Evolutionary conservation across 2,113 vertebrate species (phyloP).

Genomic region (Hemiscyllium ocellatum): DNA sequence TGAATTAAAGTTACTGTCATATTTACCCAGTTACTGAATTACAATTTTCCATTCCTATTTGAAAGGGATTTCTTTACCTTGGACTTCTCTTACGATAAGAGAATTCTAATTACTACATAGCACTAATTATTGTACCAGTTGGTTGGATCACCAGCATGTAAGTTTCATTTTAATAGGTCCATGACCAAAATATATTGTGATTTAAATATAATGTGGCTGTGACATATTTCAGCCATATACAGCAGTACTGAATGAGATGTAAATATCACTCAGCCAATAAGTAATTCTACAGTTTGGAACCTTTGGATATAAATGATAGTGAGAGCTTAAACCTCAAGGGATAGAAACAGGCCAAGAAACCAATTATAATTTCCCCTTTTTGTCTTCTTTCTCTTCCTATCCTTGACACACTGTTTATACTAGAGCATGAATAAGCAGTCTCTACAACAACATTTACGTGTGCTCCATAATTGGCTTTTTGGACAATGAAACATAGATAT

Average conservation of each 20-base stretch:
- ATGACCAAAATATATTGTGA: not conserved
- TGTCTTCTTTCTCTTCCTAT: not conserved
- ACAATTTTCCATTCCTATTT: not conserved
- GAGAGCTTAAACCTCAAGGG: not conserved
- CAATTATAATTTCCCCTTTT: not conserved
- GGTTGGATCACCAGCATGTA: not conserved
- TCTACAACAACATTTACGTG: not conserved
- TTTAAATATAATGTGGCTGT: not conserved
- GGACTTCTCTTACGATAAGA: not conserved
- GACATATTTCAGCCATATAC: not conserved
- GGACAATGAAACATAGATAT: not conserved
- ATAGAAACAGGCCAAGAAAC: not conserved
- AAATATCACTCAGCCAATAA: not conserved
- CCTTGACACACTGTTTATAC: not conserved
- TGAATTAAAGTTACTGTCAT: not conserved
- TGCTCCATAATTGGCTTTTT: not conserved
- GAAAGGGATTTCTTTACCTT: not conserved
- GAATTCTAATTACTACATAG: not conserved
- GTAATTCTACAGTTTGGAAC: not conserved
- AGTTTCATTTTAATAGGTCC: not conserved
- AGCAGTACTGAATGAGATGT: not conserved
- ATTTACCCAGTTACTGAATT: not conserved
- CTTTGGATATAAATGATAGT: not conserved
- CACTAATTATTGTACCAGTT: not conserved
- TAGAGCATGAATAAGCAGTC: not conserved